Evolutionary conservation across 2,113 vertebrate genomes (phyloP).

Genomic region (Callochromis pleurospilus): DNA sequence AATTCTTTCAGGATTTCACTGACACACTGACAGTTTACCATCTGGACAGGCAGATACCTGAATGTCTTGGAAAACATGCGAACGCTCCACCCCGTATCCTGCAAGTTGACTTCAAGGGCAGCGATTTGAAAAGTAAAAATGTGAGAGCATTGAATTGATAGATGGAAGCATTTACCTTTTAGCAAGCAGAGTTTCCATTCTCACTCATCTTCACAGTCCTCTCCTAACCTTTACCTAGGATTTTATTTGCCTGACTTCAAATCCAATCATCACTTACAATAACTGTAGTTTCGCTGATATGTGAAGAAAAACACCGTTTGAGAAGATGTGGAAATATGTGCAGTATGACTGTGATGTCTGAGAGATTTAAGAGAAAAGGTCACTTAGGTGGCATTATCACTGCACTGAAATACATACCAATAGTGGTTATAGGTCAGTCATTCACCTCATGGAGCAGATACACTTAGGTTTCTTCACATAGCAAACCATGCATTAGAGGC

Average conservation of each 20-base stretch:
- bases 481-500: neutral
- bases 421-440: neutral
- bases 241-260: neutral
- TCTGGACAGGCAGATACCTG: slow-evolving; percentile 11
- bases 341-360: neutral
- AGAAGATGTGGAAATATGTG: neutral
- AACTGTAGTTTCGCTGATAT: neutral
- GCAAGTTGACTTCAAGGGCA: neutral
- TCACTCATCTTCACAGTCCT: neutral
- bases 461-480: neutral
- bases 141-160: neutral
- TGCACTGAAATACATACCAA: neutral
- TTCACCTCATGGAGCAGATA: neutral
- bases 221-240: neutral
- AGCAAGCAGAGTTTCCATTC: neutral
- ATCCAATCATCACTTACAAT: neutral
- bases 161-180: neutral
- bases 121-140: neutral
- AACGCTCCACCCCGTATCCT: neutral
- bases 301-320: neutral
- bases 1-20: slow-evolving; percentile 3
- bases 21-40: neutral
- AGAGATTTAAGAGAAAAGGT: neutral
- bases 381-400: neutral
- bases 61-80: neutral